A percentile compares a stretch with the other conserved stretches of the same genome.
Conservation (phyloP, 2,888 invertebrate genomes). For the Dasypolia templi region DNA sequence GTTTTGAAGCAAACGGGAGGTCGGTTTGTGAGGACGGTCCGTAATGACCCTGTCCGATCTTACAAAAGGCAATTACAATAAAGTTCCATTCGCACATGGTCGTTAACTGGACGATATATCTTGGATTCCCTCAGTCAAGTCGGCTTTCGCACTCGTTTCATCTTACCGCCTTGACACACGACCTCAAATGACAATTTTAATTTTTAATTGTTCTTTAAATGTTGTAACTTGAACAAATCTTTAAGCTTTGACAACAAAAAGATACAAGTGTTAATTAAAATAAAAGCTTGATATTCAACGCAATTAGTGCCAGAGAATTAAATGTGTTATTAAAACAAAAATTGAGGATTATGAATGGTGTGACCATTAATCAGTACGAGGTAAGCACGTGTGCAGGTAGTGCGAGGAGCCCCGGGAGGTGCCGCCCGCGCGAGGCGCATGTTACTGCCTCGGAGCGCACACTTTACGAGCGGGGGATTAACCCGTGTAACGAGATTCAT, state of each 20-base stretch:
- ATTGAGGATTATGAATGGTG: slow-evolving; percentile 11
- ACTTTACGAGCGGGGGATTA: slow-evolving; percentile 90
- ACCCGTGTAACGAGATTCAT: slow-evolving; percentile 91
- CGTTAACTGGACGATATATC: slow-evolving; percentile 90
- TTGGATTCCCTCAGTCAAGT: slow-evolving; percentile 85
- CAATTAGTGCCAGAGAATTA: not conserved
- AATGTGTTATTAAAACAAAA: not conserved
- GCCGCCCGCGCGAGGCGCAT: slow-evolving; percentile 82
- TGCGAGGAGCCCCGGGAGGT: slow-evolving; percentile 67
- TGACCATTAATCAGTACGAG: slow-evolving; percentile 25
- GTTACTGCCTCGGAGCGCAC: slow-evolving; percentile 87
- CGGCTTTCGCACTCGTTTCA: slow-evolving; percentile 82
- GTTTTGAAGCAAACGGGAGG: slow-evolving; percentile 84
- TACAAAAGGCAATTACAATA: slow-evolving; percentile 91
- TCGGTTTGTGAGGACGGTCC: slow-evolving; percentile 83
- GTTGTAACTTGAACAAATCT: slow-evolving; percentile 34
- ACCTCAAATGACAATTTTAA: slow-evolving; percentile 64
- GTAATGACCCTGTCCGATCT: slow-evolving; percentile 90
- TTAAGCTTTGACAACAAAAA: slow-evolving; percentile 14
- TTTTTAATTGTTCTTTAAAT: slow-evolving; percentile 59
- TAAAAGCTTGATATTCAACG: not conserved
- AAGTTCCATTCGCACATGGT: slow-evolving; percentile 90
- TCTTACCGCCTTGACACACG: slow-evolving; percentile 71
- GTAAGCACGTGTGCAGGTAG: slow-evolving; percentile 63
- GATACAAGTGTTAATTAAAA: slow-evolving; percentile 4